A percentile compares a stretch with the other conserved stretches of the same genome.
Conservation (phyloP, 1,140 invertebrate genomes). For the Zaprionus kolodkinae region DNA sequence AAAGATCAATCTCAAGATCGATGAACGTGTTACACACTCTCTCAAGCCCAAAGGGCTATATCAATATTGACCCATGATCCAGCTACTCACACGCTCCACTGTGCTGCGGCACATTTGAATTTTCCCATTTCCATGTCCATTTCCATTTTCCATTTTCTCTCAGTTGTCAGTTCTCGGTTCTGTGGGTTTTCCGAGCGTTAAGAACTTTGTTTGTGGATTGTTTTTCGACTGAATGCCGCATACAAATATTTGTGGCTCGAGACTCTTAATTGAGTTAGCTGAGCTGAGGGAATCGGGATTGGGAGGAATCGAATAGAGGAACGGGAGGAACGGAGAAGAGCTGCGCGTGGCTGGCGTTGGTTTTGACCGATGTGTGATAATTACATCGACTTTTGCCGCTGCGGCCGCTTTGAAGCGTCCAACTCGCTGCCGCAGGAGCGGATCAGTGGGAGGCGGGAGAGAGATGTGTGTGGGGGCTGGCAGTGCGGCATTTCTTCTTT, state of each 20-base stretch:
- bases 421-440: not conserved
- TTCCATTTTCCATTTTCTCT: not conserved
- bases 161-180: not conserved
- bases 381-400: slow-evolving; percentile 58
- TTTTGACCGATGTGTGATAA: slow-evolving; percentile 82
- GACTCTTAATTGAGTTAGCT: slow-evolving; percentile 79
- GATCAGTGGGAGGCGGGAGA: not conserved
- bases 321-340: slow-evolving; percentile 23
- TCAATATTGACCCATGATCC: slow-evolving; percentile 55
- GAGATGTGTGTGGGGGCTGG: not conserved
- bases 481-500: slow-evolving; percentile 56
- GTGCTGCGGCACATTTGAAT: slow-evolving; percentile 56
- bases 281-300: slow-evolving; percentile 40
- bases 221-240: slow-evolving; percentile 80
- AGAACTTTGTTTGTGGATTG: slow-evolving; percentile 72
- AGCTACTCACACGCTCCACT: slow-evolving; percentile 46
- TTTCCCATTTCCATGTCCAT: slow-evolving; percentile 7
- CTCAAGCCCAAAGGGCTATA: slow-evolving; percentile 8
- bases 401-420: slow-evolving; percentile 70
- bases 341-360: slow-evolving; percentile 72
- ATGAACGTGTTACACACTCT: slow-evolving; percentile 6
- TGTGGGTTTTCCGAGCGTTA: slow-evolving; percentile 1
- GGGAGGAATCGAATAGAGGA: slow-evolving; percentile 1
- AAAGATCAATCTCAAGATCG: slow-evolving; percentile 6
- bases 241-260: slow-evolving; percentile 73